Evolutionary conservation across 2,888 invertebrate genomes (phyloP), one percentile per base, ranked within the genome.

Genomic region (Torymus aiolomorphi): DNA sequence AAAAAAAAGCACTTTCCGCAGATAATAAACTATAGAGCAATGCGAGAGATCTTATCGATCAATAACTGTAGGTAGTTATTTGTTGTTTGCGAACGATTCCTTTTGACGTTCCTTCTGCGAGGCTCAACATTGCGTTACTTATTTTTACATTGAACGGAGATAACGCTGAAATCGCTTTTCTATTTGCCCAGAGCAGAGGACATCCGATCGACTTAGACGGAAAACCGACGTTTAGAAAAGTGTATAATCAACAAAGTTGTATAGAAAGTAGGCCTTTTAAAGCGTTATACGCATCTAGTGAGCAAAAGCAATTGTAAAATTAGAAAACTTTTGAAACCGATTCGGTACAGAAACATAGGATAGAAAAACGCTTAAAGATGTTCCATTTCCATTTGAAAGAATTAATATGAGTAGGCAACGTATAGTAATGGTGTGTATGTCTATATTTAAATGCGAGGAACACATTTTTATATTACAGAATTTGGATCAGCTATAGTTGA

Each of bases 121-220:
- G 77, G 51, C 62, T 80, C 81, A 83, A 84, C 83, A 81, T 76
- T 71, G 80, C 84, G 84, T 82, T 85, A 85, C 85, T 83, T 87
- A 88, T 87, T 88, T 87, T 87, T 86, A 82, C 86, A 88, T 81
- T 78, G 83, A 81, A 80, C 74, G 76, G 51, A 59, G 70, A 42
- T 70, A 78, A 81, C 80, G 83, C 81, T 82, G 80, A 82, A 84
- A 83, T 83, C 80, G 83, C 83, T 86, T 42, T 42, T 86, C 83
- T 84, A 86, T 87, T 82, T 83, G 83, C 81, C 80, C 75, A 75
- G 72, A 52, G 31, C 24, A 49, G 70, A 20, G 14, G 54, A 42
- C 18, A 42, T 20, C 1, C 5, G 8, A 42, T 42, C 70, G 49
- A 61, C 2, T 61, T 71, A 71, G 62, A 70, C 5, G 49, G 2